Base-by-base conservation (phyloP, 2,797 vertebrate species). In the Coregonus ussuriensis region DNA sequence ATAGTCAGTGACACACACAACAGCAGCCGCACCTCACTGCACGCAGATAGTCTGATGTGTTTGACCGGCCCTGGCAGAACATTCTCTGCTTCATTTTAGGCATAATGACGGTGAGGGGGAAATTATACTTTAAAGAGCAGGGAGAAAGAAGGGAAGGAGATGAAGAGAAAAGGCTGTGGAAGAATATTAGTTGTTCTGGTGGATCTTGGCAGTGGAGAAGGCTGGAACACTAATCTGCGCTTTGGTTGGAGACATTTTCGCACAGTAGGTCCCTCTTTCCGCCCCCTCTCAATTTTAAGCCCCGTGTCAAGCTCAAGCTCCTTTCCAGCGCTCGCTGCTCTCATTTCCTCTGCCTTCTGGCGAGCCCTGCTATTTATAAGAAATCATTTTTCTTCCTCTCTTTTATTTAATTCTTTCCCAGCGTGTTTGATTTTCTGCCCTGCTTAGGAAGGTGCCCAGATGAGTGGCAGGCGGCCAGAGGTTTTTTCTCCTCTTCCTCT, bases 311-410 rank as follows among this genome's bases (percentile, higher is more conserved):
- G 92, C 93, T 93, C 91, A 93, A 93, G 91, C 92, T 92, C 91
- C 92, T 94, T 92, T 93, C 93, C 92, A 89, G 91, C 83, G 85
- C 92, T 93, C 91, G 88, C 88, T 92, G 94, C 92, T 94, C 94
- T 94, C 93, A 93, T 95, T 95, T 94, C 94, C 94, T 93, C 88
- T 94, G 94, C 94, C 94, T 95, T 92, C 94, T 94, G 94, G 94
- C 93, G 90, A 95, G 92, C 91, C 90, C 90, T 90, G 93, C 94
- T 95, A 95, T 95, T 95, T 95, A 95, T 95, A 94, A 93, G 91
- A 93, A 93, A 92, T 93, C 92, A 93, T 94, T 94, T 95, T 92
- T 94, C 92, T 94, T 79, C 77, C 84, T 86, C 84, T 89, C 79
- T 93, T 92, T 93, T 91, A 89, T 94, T 94, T 94, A 93, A 93